A percentile compares a stretch with the other conserved stretches of the same genome.
Evolutionary conservation across 2,888 invertebrate genomes (phyloP).

Genomic region (Germaria angustata): DNA sequence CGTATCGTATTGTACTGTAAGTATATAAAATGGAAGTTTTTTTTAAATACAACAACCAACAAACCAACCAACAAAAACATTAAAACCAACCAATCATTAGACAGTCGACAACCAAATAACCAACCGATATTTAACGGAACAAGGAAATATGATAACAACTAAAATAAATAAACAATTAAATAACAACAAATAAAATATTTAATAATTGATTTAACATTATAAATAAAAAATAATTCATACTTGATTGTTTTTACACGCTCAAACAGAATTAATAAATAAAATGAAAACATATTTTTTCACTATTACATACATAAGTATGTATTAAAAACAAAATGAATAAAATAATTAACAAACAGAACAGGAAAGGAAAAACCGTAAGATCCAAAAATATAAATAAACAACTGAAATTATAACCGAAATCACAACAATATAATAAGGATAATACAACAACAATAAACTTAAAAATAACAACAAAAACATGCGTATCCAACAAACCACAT

Average conservation of each 20-base stretch:
- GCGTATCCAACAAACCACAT: constrained; percentile 47
- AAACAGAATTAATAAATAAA: constrained; percentile 55
- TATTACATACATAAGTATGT: too few relatives aligned
- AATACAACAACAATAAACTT: constrained; percentile 53
- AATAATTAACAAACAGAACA: constrained; percentile 63
- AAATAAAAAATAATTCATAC: constrained; percentile 39
- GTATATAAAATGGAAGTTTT: constrained; percentile 43
- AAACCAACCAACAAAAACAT: constrained; percentile 34
- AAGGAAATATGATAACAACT: constrained; percentile 62
- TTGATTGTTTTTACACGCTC: constrained; percentile 60
- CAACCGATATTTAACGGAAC: constrained; percentile 67
- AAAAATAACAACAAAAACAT: constrained; percentile 52
- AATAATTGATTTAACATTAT: constrained; percentile 47
- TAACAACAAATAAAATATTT: constrained; percentile 50
- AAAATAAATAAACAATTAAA: constrained; percentile 36
- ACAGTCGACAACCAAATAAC: constrained; percentile 66
- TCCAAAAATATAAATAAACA: constrained; percentile 71
- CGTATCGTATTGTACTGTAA: constrained; percentile 43
- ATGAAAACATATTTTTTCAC: constrained; percentile 71
- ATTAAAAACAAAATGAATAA: constrained; percentile 57
- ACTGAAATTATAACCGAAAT: constrained; percentile 49
- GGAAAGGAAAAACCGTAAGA: constrained; percentile 41
- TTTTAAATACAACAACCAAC: constrained; percentile 40
- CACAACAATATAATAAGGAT: constrained; percentile 44
- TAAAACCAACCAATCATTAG: constrained; percentile 55